Base-by-base conservation (phyloP, 2,113 vertebrate species). In the Menidia beryllina region DNA sequence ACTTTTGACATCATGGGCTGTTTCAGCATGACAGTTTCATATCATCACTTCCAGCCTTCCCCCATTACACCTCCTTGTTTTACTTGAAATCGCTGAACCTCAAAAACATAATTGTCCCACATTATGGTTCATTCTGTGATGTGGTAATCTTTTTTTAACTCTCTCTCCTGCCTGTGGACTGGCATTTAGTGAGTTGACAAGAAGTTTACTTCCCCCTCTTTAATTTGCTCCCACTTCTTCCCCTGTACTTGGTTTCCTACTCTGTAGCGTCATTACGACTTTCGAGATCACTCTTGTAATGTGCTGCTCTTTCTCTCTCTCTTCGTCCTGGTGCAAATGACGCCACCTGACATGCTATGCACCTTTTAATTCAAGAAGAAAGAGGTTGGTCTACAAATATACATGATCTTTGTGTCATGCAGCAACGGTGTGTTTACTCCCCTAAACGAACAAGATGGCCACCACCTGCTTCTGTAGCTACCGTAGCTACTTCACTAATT, bases 311-410 rank as follows among this genome's bases (percentile, higher is more conserved):
- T 59, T 82, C 21, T 86, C 54, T 84, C 27, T 68, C 30, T 73
- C 51, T 23, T 81, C 43, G n/a, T 75, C 43, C n/a, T 72, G 84
- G 91, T 93, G 90, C 86, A 70, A 89, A 82, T 93, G 93, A 94
- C 86, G 93, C 92, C 93, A 85, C 93, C 91, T 94, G 94, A 92
- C 84, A 94, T 94, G 90, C 91, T 95, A 93, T 91, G 91, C 91
- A 52, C 89, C 89, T 94, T 93, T 94, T 95, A 92, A 92, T 93
- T 90, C 92, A 95, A 97, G 95, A 96, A 91, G 94, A 95, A 95
- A 92, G 94, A 96, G 95, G 96, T 97, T 96, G 93, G 96, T 96
- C 92, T 90, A 66, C 91, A 86, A 79, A 71, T 74, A 39, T 74
- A 66, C 11, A 30, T 49, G 69, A 65, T 82, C 23, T 24, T 56